Evolutionary conservation across 2,113 vertebrate genomes (phyloP).

Genomic region (Oncorhynchus tshawytscha): DNA sequence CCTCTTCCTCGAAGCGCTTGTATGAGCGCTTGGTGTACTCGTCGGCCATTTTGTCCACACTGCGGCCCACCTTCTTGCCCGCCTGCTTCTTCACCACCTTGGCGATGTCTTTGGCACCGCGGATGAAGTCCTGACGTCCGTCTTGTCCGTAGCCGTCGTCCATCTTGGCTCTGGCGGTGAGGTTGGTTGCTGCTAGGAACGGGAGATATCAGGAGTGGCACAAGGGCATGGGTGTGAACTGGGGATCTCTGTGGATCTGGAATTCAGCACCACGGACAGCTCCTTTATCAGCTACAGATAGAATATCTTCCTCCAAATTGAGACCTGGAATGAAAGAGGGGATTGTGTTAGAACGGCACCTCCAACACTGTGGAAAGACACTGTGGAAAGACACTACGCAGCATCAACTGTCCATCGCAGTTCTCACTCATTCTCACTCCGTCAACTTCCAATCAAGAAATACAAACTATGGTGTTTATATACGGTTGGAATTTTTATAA

Average conservation of each 20-base stretch:
- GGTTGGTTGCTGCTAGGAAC: constrained; percentile 39
- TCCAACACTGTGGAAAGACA: no score
- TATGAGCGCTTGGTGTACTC: constrained; percentile 95
- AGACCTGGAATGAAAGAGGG: constrained; percentile 33
- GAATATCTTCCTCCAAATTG: background rate
- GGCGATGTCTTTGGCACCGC: constrained; percentile 95
- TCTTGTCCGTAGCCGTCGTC: constrained; percentile 84
- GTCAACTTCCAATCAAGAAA: no score
- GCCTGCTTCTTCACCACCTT: constrained; percentile 95
- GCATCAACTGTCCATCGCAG: background rate
- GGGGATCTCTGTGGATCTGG: constrained; percentile 28
- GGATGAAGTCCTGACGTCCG: constrained; percentile 88
- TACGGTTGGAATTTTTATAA: no score
- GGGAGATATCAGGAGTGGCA: constrained; percentile 56
- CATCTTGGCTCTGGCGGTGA: constrained; percentile 69
- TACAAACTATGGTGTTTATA: no score
- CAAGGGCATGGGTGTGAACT: constrained; percentile 57
- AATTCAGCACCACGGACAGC: constrained; percentile 60
- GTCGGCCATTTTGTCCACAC: constrained; percentile 85
- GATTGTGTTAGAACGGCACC: background rate
- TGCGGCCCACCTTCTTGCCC: constrained; percentile 86
- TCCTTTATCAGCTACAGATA: constrained; percentile 27
- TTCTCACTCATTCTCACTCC: no score
- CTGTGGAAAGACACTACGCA: no score
- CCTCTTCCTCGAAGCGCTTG: constrained; percentile 91